A percentile compares a stretch with the other conserved stretches of the same genome.
phyloP scores from a whole-genome alignment of 2,888 invertebrate genomes.

The Drosophila anomelani region DNA sequence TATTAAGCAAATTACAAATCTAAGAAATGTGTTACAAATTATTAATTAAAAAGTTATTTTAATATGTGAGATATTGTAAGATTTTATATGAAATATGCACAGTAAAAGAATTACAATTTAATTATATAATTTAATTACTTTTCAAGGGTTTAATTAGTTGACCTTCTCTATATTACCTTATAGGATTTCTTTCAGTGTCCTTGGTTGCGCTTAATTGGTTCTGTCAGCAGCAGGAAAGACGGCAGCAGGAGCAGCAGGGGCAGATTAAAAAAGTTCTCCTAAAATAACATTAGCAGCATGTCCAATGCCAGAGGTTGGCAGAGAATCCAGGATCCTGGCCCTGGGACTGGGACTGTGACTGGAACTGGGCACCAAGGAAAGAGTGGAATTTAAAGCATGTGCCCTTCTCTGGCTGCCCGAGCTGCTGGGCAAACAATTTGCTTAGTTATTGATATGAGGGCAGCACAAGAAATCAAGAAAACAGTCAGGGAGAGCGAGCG shows the following conservation, averaged over 20 bases:
- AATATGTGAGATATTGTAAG: neutral
- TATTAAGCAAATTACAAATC: too few species aligned
- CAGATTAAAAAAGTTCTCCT: slow-evolving; percentile 80
- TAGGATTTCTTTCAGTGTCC: slow-evolving; percentile 58
- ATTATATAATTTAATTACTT: neutral
- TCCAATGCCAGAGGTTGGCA: slow-evolving; percentile 33
- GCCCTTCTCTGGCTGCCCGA: slow-evolving; percentile 43
- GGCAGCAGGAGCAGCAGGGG: slow-evolving; percentile 43
- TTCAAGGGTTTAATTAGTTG: neutral
- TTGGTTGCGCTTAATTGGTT: slow-evolving; percentile 80
- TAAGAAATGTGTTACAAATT: too few species aligned
- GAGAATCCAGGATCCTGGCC: slow-evolving; percentile 12
- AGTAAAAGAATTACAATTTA: neutral
- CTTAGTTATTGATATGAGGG: slow-evolving; percentile 78
- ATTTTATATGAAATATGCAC: neutral
- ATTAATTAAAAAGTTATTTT: too few species aligned
- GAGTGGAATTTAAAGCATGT: slow-evolving; percentile 75
- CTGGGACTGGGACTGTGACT: neutral
- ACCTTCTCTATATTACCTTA: too few species aligned
- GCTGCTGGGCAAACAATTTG: slow-evolving; percentile 73
- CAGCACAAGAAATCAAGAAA: slow-evolving; percentile 11
- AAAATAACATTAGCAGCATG: slow-evolving; percentile 75
- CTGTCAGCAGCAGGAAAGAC: slow-evolving; percentile 71
- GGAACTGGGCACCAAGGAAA: slow-evolving; percentile 21
- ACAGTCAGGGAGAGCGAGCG: neutral